These are phyloP conservation scores for Oryzias dopingdopingensis DNA, from an alignment of 2,797 vertebrate genomes.

Conservation along the genomic window DNA sequence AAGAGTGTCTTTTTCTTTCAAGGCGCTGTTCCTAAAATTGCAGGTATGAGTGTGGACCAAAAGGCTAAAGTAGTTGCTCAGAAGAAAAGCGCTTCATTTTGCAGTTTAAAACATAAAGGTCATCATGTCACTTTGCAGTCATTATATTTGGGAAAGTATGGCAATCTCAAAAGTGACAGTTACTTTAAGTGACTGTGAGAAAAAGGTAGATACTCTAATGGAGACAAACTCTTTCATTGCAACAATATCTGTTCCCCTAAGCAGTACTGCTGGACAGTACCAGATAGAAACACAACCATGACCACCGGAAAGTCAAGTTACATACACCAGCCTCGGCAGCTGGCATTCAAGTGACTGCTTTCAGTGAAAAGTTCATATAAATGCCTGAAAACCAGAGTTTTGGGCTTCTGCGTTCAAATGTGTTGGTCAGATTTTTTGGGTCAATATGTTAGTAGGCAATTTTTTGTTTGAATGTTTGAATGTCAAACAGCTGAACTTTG, in stretches of 20 bases:
- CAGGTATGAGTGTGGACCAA: neutral
- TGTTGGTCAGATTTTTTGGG: no score
- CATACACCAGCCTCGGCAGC: no score
- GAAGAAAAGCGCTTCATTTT: constrained; percentile 10
- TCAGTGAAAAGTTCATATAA: no score
- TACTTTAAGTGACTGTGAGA: constrained; percentile 50
- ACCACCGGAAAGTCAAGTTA: constrained; percentile 37
- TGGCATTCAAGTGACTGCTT: no score
- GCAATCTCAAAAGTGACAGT: constrained; percentile 45
- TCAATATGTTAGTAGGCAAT: no score
- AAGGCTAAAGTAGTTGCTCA: constrained; percentile 1
- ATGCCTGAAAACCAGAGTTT: no score
- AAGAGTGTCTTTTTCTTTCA: neutral
- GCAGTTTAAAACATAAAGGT: constrained; percentile 35
- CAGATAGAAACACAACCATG: constrained; percentile 37
- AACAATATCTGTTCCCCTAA: constrained; percentile 69
- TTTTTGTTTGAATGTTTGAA: no score
- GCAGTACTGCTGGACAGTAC: constrained; percentile 53
- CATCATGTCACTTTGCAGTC: constrained; percentile 16
- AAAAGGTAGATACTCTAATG: constrained; percentile 62
- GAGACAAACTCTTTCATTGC: constrained; percentile 76
- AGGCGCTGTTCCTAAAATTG: constrained; percentile 4
- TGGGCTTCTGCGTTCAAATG: no score
- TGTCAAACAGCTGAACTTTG: no score
- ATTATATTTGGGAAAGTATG: constrained; percentile 39